Conservation (phyloP, 2,797 vertebrate genomes). For the Bucorvus abyssinicus region DNA sequence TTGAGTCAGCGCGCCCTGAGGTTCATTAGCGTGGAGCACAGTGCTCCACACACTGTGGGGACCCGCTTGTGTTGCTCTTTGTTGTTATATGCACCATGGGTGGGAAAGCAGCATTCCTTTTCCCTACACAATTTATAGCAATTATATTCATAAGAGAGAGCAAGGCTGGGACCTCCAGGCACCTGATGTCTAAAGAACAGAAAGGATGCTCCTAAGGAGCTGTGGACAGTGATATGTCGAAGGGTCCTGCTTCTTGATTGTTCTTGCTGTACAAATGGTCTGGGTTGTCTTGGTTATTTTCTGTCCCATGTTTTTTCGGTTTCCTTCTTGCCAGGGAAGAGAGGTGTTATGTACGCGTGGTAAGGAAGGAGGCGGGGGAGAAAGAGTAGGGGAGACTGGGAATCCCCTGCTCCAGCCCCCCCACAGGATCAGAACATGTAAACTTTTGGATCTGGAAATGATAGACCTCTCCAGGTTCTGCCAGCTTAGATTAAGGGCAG, state of each 20-base stretch:
- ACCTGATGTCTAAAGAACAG: not conserved
- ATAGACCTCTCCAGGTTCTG: not conserved
- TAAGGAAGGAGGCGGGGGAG: not conserved
- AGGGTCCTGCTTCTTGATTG: not conserved
- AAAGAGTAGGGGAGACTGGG: not conserved
- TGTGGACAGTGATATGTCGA: not conserved
- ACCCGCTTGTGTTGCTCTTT: not conserved
- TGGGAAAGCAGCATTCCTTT: not conserved
- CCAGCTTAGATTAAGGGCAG: not conserved
- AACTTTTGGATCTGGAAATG: not conserved
- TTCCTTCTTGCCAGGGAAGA: not conserved
- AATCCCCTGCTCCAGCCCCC: fast-evolving
- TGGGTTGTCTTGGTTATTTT: not conserved
- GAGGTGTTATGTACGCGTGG: not conserved
- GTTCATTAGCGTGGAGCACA: not conserved
- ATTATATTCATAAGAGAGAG: not conserved
- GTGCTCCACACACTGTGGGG: not conserved
- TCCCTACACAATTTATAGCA: not conserved
- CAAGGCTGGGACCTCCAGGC: not conserved
- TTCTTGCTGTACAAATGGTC: not conserved
- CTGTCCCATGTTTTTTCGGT: not conserved
- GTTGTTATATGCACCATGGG: not conserved
- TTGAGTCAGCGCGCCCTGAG: not conserved
- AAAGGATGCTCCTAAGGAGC: not conserved
- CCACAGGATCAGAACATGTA: not conserved